Percentiles rank a stretch among this genome's conserved stretches.
Evolutionary conservation across 2,113 vertebrate genomes (phyloP).

Genomic region (Origma solitaria): DNA sequence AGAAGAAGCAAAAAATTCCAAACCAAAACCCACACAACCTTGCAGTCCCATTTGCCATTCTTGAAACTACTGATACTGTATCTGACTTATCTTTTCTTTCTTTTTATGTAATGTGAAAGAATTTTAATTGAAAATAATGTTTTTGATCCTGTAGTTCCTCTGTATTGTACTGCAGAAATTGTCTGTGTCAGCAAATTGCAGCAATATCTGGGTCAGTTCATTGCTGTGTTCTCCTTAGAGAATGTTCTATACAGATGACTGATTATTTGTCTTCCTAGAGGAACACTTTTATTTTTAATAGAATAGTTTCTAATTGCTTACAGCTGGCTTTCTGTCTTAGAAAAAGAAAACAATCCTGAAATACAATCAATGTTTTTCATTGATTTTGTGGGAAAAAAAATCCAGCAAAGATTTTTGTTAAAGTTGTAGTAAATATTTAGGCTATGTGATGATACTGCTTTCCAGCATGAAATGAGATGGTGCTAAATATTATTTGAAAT

Average conservation of each 20-base stretch:
- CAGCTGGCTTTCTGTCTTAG: not conserved
- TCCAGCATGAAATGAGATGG: not conserved
- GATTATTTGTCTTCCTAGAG: not conserved
- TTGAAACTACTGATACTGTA: not conserved
- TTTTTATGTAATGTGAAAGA: not conserved
- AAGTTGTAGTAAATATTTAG: not conserved
- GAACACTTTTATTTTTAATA: not conserved
- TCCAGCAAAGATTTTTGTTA: not conserved
- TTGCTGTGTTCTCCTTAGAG: not conserved
- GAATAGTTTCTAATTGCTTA: not conserved
- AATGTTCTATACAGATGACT: not conserved
- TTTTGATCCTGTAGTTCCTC: not conserved
- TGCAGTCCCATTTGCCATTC: not conserved
- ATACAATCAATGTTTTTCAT: not conserved
- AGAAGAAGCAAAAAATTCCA: not conserved
- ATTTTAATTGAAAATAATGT: not conserved
- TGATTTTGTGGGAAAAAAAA: not conserved
- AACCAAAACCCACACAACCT: not conserved
- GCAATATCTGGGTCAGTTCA: not conserved
- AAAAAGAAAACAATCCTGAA: not conserved
- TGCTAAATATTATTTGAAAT: not conserved
- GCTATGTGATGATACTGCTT: not conserved
- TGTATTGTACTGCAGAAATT: not conserved
- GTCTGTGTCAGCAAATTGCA: not conserved
- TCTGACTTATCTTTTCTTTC: not conserved